These are phyloP conservation scores for Stictonetta naevosa DNA, from an alignment of 2,113 vertebrate genomes.

Conservation along the genomic window DNA sequence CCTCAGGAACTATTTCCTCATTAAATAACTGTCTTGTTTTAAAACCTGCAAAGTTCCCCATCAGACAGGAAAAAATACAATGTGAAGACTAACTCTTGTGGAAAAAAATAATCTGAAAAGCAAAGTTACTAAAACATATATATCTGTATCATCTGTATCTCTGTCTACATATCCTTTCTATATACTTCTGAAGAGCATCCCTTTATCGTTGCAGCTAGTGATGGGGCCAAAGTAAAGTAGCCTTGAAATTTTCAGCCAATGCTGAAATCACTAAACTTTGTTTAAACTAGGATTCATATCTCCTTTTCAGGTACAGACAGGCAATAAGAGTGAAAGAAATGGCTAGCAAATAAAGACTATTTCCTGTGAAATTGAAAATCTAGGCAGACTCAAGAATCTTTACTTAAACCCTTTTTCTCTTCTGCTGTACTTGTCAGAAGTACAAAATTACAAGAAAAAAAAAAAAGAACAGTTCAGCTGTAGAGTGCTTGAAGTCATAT, in stretches of 20 bases:
- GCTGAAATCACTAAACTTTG: background rate
- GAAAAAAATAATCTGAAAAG: background rate
- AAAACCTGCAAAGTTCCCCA: background rate
- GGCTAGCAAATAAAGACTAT: background rate
- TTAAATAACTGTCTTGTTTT: background rate
- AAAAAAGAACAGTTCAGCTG: background rate
- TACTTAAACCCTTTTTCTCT: background rate
- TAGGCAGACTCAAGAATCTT: background rate
- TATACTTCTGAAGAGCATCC: background rate
- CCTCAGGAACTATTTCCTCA: background rate
- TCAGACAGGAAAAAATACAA: background rate
- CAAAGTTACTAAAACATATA: background rate
- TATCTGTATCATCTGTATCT: background rate
- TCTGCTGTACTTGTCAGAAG: background rate
- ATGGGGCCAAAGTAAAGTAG: background rate
- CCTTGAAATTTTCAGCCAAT: background rate
- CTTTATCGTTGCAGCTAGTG: background rate
- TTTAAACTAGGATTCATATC: background rate
- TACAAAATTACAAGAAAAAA: background rate
- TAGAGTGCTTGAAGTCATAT: background rate
- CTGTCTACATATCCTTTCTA: background rate
- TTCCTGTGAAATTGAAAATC: background rate
- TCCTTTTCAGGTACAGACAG: background rate
- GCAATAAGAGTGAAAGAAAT: background rate
- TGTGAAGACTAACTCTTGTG: background rate